Conservation (phyloP, 2,888 invertebrate genomes). For the Rhimphoctona megacephalus region DNA sequence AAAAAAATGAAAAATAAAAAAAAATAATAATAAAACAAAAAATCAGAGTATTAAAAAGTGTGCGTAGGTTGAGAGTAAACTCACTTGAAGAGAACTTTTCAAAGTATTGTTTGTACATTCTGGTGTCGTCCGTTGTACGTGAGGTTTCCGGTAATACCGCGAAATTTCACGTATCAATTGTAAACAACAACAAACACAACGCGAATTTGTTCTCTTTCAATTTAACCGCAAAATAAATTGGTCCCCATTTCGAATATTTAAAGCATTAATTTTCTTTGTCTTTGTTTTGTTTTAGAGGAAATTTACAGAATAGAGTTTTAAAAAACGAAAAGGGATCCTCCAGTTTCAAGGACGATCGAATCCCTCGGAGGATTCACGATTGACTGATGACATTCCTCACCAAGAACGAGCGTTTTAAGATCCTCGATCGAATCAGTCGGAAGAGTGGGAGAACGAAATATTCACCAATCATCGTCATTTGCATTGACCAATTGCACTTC, state of each 20-base stretch:
- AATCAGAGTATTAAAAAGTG: too few relatives aligned
- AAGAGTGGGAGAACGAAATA: conserved; percentile 27
- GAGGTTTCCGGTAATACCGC: conserved; percentile 49
- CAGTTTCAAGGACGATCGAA: background rate
- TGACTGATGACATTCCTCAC: conserved; percentile 49
- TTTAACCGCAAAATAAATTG: background rate
- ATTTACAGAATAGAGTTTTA: background rate
- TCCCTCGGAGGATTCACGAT: conserved; percentile 13
- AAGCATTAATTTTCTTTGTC: background rate
- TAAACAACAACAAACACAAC: conserved; percentile 25
- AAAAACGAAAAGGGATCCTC: too few relatives aligned
- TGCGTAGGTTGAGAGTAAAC: conserved; percentile 53
- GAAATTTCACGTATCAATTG: conserved; percentile 5
- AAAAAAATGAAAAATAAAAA: background rate
- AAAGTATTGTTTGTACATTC: conserved; percentile 71
- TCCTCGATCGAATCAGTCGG: conserved; percentile 17
- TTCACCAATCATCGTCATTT: conserved; percentile 32
- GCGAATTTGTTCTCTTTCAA: background rate
- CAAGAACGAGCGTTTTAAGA: conserved; percentile 49
- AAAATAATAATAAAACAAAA: background rate
- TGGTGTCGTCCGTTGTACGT: conserved; percentile 15
- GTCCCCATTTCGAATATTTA: background rate
- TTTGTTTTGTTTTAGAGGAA: conserved; percentile 1
- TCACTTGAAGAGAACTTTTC: conserved; percentile 70
- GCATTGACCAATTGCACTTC: background rate